Evolutionary conservation across 2,113 vertebrate species (phyloP).

Genomic region (Colius striatus): DNA sequence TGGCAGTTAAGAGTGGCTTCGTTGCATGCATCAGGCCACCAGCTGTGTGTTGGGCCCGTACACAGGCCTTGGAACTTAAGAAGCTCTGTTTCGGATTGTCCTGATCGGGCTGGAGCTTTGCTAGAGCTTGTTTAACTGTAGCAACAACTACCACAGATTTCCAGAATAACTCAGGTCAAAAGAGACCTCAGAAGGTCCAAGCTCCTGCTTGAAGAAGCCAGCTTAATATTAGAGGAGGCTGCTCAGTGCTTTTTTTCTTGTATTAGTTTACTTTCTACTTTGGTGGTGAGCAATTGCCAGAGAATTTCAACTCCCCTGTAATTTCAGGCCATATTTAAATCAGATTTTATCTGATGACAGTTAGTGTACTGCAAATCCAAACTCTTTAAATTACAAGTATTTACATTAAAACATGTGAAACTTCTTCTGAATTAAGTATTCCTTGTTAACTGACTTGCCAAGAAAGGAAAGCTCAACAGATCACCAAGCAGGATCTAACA

Average conservation of each 20-base stretch:
- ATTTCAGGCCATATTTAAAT: background rate
- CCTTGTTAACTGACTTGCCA: background rate
- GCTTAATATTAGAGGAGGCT: background rate
- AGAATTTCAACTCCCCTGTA: background rate
- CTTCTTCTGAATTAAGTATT: background rate
- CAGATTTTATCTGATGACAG: background rate
- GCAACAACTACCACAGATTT: background rate
- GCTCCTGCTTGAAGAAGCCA: background rate
- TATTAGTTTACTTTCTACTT: background rate
- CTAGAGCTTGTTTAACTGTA: background rate
- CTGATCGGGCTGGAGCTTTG: background rate
- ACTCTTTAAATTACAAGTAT: background rate
- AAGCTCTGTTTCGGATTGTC: background rate
- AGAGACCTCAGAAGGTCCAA: background rate
- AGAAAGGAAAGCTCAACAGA: background rate
- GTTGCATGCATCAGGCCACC: background rate
- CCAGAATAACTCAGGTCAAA: background rate
- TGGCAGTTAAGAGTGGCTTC: background rate
- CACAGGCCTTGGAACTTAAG: background rate
- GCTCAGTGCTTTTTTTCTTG: background rate
- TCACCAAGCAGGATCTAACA: background rate
- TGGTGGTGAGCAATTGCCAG: background rate
- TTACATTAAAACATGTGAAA: background rate
- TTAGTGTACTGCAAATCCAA: background rate
- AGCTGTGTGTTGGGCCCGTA: background rate